Conservation (phyloP, 2,888 invertebrate genomes). For the Prionchulus punctatus region DNA sequence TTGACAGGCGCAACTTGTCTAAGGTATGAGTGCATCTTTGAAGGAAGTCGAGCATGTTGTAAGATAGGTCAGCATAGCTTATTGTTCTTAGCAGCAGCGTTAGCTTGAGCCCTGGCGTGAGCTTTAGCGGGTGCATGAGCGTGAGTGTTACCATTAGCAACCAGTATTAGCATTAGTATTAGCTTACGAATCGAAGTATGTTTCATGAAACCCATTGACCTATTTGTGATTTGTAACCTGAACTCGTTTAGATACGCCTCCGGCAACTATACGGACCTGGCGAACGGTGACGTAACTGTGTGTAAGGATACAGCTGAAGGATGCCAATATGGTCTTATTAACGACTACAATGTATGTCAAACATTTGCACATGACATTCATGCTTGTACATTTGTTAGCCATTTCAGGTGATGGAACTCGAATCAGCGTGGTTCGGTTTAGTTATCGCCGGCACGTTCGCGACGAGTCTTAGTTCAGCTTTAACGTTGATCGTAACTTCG, state of each 20-base stretch:
- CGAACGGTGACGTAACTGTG: background rate
- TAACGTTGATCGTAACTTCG: constrained; percentile 14
- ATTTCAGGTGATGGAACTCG: constrained; percentile 11
- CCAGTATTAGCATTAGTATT: no score
- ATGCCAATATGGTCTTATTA: constrained; percentile 25
- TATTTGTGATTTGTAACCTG: no score
- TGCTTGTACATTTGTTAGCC: background rate
- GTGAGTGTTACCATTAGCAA: no score
- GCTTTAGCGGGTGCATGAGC: no score
- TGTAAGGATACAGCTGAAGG: no score
- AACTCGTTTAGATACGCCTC: constrained; percentile 29
- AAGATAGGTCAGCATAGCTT: no score
- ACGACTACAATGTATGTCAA: constrained; percentile 22
- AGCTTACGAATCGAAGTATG: no score
- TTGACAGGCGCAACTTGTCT: constrained; percentile 55
- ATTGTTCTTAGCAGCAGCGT: no score
- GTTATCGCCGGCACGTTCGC: constrained; percentile 13
- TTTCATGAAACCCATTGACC: no score
- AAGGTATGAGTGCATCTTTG: no score
- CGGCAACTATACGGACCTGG: constrained; percentile 16
- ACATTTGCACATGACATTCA: background rate
- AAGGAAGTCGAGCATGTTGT: no score
- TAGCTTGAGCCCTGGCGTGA: no score
- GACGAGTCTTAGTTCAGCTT: constrained; percentile 14
- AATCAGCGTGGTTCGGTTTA: constrained; percentile 6